These are phyloP conservation scores for Lasioglossum malachurum DNA, from an alignment of 2,888 invertebrate species.

Conservation along the genomic window DNA sequence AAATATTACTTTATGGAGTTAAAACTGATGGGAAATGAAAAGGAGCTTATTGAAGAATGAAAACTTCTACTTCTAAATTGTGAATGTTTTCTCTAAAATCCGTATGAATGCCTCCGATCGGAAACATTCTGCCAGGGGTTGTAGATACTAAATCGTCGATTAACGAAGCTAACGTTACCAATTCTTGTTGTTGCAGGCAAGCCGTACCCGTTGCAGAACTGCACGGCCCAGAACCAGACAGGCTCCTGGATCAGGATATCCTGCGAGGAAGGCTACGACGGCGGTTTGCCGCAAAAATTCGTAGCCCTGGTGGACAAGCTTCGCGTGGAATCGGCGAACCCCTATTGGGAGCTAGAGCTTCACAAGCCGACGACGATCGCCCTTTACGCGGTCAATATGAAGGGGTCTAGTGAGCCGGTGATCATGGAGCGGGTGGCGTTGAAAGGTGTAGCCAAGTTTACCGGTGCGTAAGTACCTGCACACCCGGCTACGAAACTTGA, in stretches of 20 bases:
- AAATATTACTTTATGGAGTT: no score
- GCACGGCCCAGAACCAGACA: conserved; percentile 94
- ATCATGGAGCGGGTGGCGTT: conserved; percentile 93
- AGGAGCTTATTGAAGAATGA: no score
- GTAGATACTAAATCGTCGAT: no score
- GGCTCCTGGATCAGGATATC: conserved; percentile 94
- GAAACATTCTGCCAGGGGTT: no score
- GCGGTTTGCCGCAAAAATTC: conserved; percentile 94
- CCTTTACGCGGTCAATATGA: conserved; percentile 94
- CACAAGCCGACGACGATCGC: conserved; percentile 87
- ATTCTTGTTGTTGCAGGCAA: conserved; percentile 88
- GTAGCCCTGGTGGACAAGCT: conserved; percentile 85
- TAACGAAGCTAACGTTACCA: background rate
- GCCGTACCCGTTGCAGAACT: conserved; percentile 95
- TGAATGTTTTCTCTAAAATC: no score
- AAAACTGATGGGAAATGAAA: no score
- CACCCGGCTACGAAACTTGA: conserved; percentile 19
- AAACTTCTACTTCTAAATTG: no score
- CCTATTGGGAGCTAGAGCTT: conserved; percentile 82
- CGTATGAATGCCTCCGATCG: no score
- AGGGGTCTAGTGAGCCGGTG: conserved; percentile 94
- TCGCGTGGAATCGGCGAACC: conserved; percentile 79
- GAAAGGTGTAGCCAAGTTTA: conserved; percentile 90
- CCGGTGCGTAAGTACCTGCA: conserved; percentile 75
- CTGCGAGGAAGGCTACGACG: conserved; percentile 95